These are phyloP conservation scores for Poecilobothrus nobilitatus DNA, from an alignment of 2,888 invertebrate species.

Conservation along the genomic window DNA sequence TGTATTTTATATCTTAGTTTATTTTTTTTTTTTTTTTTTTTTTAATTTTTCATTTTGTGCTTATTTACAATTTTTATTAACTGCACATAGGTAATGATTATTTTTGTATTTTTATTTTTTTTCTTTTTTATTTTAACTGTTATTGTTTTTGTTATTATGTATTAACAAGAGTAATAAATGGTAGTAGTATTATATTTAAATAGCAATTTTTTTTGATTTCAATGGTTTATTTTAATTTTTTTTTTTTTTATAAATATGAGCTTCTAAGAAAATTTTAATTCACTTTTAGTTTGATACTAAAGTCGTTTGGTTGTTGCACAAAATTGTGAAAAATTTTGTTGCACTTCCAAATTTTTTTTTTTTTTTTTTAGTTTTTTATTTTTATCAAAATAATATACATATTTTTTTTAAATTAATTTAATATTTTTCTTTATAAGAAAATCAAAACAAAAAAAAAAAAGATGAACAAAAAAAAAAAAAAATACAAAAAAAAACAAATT, in stretches of 20 bases:
- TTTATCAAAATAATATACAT: background rate
- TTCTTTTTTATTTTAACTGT: background rate
- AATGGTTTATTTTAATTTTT: no score
- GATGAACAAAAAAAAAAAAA: background rate
- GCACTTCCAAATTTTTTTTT: background rate
- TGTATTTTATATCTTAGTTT: no score
- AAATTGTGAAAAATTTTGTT: background rate
- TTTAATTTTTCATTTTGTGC: background rate
- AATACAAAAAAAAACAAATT: background rate
- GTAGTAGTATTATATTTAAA: background rate
- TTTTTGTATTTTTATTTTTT: background rate
- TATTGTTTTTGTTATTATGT: no score
- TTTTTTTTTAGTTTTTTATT: background rate
- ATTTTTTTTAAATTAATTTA: background rate
- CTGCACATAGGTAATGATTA: background rate
- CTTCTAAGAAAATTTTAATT: slow-evolving; percentile 28
- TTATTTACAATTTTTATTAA: background rate
- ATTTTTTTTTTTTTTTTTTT: no score
- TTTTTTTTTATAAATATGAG: slow-evolving; percentile 35
- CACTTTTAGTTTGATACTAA: slow-evolving; percentile 32
- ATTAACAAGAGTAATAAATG: background rate
- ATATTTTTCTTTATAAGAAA: background rate
- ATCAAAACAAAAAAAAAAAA: background rate
- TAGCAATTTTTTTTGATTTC: background rate
- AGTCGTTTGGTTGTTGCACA: slow-evolving; percentile 18